Conservation (phyloP, 2,113 vertebrate species). For the Strix uralensis region DNA sequence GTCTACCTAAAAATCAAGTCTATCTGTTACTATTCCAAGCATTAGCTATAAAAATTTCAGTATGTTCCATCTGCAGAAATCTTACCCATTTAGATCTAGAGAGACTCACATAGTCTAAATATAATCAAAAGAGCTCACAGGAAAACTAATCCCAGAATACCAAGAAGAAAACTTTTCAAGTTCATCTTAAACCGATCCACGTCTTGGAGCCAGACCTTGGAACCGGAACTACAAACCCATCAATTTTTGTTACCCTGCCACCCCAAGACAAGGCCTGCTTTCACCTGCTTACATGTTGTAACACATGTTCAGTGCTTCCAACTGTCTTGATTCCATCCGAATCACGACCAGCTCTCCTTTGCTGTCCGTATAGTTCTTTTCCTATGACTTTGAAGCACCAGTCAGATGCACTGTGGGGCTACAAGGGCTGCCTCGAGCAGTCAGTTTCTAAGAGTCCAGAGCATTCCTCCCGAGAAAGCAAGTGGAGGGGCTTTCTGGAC, state of each 20-base stretch:
- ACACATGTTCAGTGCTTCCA: background rate
- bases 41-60: background rate
- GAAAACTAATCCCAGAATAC: background rate
- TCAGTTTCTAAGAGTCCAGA: background rate
- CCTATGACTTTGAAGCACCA: background rate
- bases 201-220: background rate
- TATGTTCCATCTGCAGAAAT: background rate
- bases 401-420: background rate
- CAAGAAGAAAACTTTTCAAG: background rate
- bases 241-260: background rate
- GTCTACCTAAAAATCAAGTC: background rate
- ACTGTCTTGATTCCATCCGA: background rate
- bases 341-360: background rate
- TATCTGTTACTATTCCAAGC: background rate
- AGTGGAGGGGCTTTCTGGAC: background rate
- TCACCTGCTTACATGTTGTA: rapidly evolving
- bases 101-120: background rate
- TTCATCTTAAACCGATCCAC: background rate
- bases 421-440: background rate
- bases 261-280: background rate
- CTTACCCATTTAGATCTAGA: background rate
- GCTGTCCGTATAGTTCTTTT: background rate
- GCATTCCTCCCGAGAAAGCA: background rate
- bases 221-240: background rate
- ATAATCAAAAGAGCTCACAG: background rate